A percentile compares a stretch with the other conserved stretches of the same genome.
phyloP scores from a whole-genome alignment of 1,140 invertebrate genomes.

The Mercenaria mercenaria region DNA sequence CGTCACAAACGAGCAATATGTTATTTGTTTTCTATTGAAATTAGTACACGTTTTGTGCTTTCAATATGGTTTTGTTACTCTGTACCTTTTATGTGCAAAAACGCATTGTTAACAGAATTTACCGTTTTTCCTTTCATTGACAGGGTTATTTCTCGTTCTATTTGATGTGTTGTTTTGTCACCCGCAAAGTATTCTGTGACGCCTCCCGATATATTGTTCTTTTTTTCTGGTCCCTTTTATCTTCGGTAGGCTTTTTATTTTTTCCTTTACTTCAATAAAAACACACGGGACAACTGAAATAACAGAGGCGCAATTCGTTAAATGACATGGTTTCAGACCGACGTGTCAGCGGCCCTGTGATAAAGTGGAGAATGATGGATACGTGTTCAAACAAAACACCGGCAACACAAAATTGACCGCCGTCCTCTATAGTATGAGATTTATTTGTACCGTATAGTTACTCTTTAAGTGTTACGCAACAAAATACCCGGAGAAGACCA shows the following conservation, averaged over 20 bases:
- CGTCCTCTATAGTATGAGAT: neutral
- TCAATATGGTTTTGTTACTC: neutral
- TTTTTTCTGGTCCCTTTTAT: neutral
- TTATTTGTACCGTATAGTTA: neutral
- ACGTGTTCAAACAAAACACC: slow-evolving; percentile 13
- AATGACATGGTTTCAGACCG: slow-evolving; percentile 33
- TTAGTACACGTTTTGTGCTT: neutral
- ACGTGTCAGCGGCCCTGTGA: slow-evolving; percentile 19
- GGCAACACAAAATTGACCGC: neutral
- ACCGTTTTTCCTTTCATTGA: slow-evolving; percentile 25
- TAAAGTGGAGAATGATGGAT: slow-evolving; percentile 23
- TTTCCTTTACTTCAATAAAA: slow-evolving; percentile 34
- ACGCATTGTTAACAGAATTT: slow-evolving; percentile 13
- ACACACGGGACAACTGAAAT: slow-evolving; percentile 43
- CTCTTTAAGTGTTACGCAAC: neutral
- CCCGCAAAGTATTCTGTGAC: neutral
- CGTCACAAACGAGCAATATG: no score
- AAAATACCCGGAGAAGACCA: neutral
- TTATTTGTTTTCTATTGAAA: neutral
- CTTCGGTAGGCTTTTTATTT: neutral
- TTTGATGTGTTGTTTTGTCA: slow-evolving; percentile 5
- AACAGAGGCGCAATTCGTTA: slow-evolving; percentile 24
- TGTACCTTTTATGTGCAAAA: neutral
- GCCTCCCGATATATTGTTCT: slow-evolving; percentile 9
- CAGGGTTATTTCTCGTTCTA: neutral